Base-by-base conservation (phyloP, 2,113 vertebrate genomes). In the Hucho hucho region DNA sequence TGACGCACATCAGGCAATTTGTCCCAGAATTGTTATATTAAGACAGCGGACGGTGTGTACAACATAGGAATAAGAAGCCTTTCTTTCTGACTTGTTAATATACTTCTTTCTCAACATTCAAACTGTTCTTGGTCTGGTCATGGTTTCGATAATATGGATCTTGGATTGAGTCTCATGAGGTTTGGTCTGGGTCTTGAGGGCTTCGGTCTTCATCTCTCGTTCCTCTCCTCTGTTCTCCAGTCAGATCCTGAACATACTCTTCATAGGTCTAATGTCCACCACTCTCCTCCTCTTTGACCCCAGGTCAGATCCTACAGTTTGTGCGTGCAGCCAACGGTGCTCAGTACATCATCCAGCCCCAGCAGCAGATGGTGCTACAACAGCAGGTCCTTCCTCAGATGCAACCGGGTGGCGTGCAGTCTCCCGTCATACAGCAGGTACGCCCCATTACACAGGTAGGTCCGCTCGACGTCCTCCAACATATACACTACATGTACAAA, bases 381-480 rank as follows among this genome's bases (percentile, higher is more conserved):
- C 96, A 96, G 81, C 97, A 97, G 72, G 94, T 96, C 66, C 94
- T 96, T 84, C 95, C 95, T 1, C 95, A 96, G 78, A 98, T 99
- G 97, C 98, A 98, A 83, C 94, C 96, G 22, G 95, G 96, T 2
- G 96, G 95, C 7, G 96, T 98, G 63, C 98, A 98, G 87, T 95
- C 96, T 6, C 97, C 98, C 3, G 97, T 99, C 79, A 98, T 99
- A 88, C 98, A 99, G 80, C 98, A 98, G 96, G 98, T 98, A 82
- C 6, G 75, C 61, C 59, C 24, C 1, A 4, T 63, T 26, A 80
- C n/a, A 46, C 69, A 73, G 43, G 43, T 58, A 69, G 65, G 64
- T 72, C 61, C 20, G 3, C 3, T n/a, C 53, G 3, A 28, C 37
- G 1, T 11, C 37, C 6, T 12, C 59, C 32, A 32, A 32, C n/a